These are phyloP conservation scores for Spodoptera exigua DNA, from an alignment of 2,888 invertebrate species.

Conservation along the genomic window DNA sequence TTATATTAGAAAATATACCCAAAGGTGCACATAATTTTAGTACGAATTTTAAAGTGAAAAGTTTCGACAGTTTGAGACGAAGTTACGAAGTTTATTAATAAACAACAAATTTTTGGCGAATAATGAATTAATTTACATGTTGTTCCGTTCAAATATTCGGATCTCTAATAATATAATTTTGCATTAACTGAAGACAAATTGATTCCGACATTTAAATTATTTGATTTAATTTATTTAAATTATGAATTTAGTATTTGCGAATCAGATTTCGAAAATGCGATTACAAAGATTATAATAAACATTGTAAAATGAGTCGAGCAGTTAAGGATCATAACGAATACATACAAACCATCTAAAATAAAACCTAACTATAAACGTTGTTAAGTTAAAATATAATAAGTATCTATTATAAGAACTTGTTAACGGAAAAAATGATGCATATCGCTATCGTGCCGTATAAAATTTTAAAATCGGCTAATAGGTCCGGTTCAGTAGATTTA, in stretches of 20 bases:
- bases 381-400: background rate
- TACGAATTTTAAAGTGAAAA: constrained; percentile 37
- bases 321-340: no score
- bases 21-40: constrained; percentile 17
- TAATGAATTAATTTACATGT: constrained; percentile 63
- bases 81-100: constrained; percentile 41
- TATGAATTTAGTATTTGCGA: no score
- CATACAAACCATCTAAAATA: no score
- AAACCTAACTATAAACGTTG: no score
- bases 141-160: constrained; percentile 33
- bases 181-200: background rate
- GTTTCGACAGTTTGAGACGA: constrained; percentile 44
- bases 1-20: constrained; percentile 10
- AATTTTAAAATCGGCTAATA: constrained; percentile 23
- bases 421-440: constrained; percentile 1
- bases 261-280: no score
- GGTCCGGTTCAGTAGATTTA: constrained; percentile 47
- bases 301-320: no score
- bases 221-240: background rate
- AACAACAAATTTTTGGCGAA: constrained; percentile 61
- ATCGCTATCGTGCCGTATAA: constrained; percentile 28
- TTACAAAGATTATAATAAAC: no score
- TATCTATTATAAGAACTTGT: background rate
- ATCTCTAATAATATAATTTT: constrained; percentile 25
- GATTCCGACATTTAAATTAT: background rate